These are phyloP conservation scores for Eunapius fragilis DNA, from an alignment of 37 sponge, comb jelly and placozoan genomes.

Conservation along the genomic window DNA sequence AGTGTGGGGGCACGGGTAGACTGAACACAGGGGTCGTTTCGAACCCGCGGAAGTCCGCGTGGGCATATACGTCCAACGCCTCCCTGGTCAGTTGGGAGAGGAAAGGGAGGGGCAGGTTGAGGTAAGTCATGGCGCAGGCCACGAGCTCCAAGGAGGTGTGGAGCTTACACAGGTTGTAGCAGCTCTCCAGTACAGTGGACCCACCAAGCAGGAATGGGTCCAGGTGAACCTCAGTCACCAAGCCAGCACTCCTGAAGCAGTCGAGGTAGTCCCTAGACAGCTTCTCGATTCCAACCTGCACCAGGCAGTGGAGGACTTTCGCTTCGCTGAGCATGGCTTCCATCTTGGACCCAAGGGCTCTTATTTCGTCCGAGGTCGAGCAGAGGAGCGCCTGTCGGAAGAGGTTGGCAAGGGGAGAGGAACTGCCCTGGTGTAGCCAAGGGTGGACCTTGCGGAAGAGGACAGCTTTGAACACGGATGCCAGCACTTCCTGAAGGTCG, in stretches of 20 bases:
- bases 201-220: slow-evolving; percentile 29
- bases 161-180: slow-evolving; percentile 42
- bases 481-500: slow-evolving; percentile 39
- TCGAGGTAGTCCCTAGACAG: slow-evolving; percentile 30
- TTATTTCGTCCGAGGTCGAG: not conserved
- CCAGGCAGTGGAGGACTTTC: slow-evolving; percentile 31
- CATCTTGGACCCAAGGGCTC: slow-evolving; percentile 33
- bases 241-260: slow-evolving; percentile 19
- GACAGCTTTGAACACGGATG: slow-evolving; percentile 41
- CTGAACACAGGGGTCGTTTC: slow-evolving; percentile 47
- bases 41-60: slow-evolving; percentile 18
- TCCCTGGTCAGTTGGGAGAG: slow-evolving; percentile 31
- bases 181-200: not conserved
- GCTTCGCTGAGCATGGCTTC: slow-evolving; percentile 24
- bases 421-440: slow-evolving; percentile 41
- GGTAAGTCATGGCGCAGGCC: slow-evolving; percentile 1
- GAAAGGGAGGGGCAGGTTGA: slow-evolving; percentile 21
- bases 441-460: slow-evolving; percentile 53
- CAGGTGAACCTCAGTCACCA: slow-evolving; percentile 19
- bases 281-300: slow-evolving; percentile 67
- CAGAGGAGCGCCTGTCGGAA: slow-evolving; percentile 40
- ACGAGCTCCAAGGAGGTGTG: slow-evolving; percentile 44
- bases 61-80: slow-evolving; percentile 28
- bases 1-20: slow-evolving; percentile 36
- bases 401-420: slow-evolving; percentile 50